These are phyloP conservation scores for Epirrhoe alternata DNA, from an alignment of 2,888 invertebrate species.

Conservation along the genomic window DNA sequence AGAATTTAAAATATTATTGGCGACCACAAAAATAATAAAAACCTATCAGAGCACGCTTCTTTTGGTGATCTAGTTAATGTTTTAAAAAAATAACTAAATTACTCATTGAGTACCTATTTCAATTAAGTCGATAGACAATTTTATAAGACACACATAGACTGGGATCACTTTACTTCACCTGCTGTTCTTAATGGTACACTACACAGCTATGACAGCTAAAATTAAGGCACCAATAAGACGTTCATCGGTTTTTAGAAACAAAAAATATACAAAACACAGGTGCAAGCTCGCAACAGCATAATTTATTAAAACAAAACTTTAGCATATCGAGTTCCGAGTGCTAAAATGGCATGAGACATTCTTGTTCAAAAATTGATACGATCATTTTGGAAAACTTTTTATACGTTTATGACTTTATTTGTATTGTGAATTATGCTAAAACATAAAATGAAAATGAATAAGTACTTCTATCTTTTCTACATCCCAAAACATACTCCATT, in stretches of 20 bases:
- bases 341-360: slow-evolving; percentile 6
- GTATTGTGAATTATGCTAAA: not conserved
- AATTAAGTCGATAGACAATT: too few relatives aligned
- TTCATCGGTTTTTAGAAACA: not conserved
- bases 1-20: too few relatives aligned
- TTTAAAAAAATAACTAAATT: too few relatives aligned
- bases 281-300: slow-evolving; percentile 36
- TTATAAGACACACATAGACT: too few relatives aligned
- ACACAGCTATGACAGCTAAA: too few relatives aligned
- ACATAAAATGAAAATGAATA: not conserved
- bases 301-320: slow-evolving; percentile 36
- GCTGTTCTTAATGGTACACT: too few relatives aligned
- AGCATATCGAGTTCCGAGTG: slow-evolving; percentile 5
- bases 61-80: too few relatives aligned
- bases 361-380: not conserved
- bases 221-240: not conserved
- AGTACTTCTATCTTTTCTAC: not conserved
- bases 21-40: too few relatives aligned
- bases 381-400: not conserved
- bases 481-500: too few relatives aligned
- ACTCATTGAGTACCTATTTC: too few relatives aligned
- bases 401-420: not conserved
- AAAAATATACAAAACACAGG: slow-evolving; percentile 32
- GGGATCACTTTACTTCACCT: too few relatives aligned
- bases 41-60: too few relatives aligned